Conservation (phyloP, 2,797 vertebrate species). For the Furcifer pardalis region DNA sequence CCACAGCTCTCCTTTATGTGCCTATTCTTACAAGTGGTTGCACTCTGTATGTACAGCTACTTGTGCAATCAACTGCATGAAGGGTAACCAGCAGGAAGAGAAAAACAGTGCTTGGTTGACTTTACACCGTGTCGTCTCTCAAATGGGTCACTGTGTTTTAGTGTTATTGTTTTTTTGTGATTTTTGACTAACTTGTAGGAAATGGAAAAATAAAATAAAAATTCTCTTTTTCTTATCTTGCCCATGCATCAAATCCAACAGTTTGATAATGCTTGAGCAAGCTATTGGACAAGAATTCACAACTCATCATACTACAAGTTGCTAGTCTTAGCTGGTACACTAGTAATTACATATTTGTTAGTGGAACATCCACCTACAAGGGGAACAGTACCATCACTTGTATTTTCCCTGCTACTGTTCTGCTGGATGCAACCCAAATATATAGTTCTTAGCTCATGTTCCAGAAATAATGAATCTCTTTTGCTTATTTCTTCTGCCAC, state of each 20-base stretch:
- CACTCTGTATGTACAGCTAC: too few relatives aligned
- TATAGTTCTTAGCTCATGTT: background rate
- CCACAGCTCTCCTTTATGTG: too few relatives aligned
- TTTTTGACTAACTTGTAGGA: too few relatives aligned
- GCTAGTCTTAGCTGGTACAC: background rate
- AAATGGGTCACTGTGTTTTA: too few relatives aligned
- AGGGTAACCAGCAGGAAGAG: too few relatives aligned
- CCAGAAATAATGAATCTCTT: background rate
- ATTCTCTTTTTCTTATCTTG: background rate
- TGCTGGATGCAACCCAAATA: background rate
- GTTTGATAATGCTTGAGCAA: background rate
- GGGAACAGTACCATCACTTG: background rate
- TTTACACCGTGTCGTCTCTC: too few relatives aligned
- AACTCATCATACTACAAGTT: background rate
- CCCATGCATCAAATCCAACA: background rate
- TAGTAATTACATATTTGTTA: background rate
- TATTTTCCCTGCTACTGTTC: background rate
- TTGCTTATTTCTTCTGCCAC: slow-evolving; percentile 13
- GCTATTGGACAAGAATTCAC: background rate
- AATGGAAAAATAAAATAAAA: background rate
- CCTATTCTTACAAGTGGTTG: too few relatives aligned
- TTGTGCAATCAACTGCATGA: too few relatives aligned
- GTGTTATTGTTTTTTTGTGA: too few relatives aligned
- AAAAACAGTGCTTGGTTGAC: too few relatives aligned
- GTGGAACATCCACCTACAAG: background rate